phyloP scores from a whole-genome alignment of 2,888 invertebrate genomes.

The Hirudinaria manillensis region DNA sequence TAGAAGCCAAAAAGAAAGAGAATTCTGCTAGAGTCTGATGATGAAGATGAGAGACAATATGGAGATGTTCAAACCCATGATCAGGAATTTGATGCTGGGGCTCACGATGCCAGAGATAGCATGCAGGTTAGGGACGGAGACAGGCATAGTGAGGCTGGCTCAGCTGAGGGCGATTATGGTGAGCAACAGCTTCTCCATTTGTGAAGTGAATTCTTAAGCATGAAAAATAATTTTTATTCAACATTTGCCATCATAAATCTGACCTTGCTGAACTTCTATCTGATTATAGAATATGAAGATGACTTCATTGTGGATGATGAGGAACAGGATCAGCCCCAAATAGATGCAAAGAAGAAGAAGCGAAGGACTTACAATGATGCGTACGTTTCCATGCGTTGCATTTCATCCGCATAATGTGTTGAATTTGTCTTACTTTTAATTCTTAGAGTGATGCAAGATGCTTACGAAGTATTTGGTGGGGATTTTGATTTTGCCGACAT shows the following conservation, averaged over 20 bases:
- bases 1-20: conserved; percentile 47
- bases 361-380: conserved; percentile 51
- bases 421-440: too few species aligned
- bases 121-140: conserved; percentile 13
- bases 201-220: background rate
- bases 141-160: conserved; percentile 43
- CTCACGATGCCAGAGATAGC: background rate
- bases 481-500: conserved; percentile 70
- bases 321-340: conserved; percentile 47
- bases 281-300: conserved; percentile 62
- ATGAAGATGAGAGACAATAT: conserved; percentile 51
- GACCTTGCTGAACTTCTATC: too few species aligned
- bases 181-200: background rate
- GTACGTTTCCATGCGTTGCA: conserved; percentile 39
- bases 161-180: conserved; percentile 58
- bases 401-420: background rate
- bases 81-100: conserved; percentile 1
- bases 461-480: conserved; percentile 98
- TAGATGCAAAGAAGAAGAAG: conserved; percentile 48
- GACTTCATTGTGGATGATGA: conserved; percentile 92
- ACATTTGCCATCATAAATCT: too few species aligned
- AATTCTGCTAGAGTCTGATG: conserved; percentile 49
- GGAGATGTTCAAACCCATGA: conserved; percentile 38
- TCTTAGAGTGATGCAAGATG: conserved; percentile 69
- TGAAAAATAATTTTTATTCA: too few species aligned